phyloP scores from a whole-genome alignment of 2,113 vertebrate species.

The Scatophagus argus region DNA sequence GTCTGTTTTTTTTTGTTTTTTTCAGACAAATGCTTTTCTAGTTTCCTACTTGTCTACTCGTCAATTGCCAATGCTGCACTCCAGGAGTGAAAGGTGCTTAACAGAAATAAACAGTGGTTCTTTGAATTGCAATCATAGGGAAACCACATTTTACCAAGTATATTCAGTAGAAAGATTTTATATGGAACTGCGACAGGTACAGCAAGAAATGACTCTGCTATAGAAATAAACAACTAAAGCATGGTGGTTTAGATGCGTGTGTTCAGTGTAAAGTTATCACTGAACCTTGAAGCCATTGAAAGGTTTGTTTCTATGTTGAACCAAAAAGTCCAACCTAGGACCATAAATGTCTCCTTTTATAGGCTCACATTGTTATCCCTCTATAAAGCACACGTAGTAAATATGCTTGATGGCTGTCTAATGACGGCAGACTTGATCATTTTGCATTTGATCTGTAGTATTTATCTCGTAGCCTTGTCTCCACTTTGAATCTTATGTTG shows the following conservation, averaged over 20 bases:
- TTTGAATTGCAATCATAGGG: not conserved
- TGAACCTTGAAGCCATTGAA: conserved; percentile 25
- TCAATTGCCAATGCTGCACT: conserved; percentile 24
- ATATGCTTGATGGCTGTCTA: conserved; percentile 45
- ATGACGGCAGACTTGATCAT: conserved; percentile 24
- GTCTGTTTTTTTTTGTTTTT: conserved; percentile 50
- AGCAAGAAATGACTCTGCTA: not conserved
- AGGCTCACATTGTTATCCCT: conserved; percentile 21
- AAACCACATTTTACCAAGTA: not conserved
- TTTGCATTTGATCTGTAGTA: conserved; percentile 5
- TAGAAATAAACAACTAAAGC: not conserved
- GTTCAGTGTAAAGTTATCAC: not conserved
- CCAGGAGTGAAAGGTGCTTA: conserved; percentile 35
- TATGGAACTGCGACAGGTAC: not conserved
- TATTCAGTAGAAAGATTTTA: not conserved
- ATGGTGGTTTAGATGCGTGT: not conserved
- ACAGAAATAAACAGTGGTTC: conserved; percentile 22
- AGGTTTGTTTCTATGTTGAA: conserved; percentile 10
- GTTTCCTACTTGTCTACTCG: too few species aligned
- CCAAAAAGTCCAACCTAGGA: conserved; percentile 8
- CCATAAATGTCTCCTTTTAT: conserved; percentile 36
- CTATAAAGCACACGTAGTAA: conserved; percentile 38
- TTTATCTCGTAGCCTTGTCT: conserved; percentile 35
- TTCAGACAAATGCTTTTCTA: conserved; percentile 57
- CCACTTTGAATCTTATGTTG: conserved; percentile 36